Base-by-base conservation (phyloP, 53 echinoderm and acorn worm genomes). In the Echinometra lucunter region DNA sequence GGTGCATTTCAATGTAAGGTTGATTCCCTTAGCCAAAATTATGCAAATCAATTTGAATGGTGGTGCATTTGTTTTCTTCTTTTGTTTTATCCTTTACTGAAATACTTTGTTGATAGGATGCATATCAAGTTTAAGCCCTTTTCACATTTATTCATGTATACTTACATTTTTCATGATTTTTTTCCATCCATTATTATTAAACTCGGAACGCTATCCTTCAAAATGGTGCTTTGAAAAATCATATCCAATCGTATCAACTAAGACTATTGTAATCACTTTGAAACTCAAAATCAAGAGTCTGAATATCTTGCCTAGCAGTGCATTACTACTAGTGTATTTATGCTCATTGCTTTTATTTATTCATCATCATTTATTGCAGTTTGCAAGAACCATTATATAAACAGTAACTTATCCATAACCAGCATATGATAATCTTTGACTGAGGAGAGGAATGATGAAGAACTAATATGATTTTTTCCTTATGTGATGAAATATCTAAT, bases 251-350 rank as follows among this genome's bases (percentile, higher is more conserved):
- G n/a, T 45, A 49, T 38, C 21, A 38, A 4, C 42, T 40, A 18
- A 38, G 17, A 40, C 38, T 78, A 49, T 85, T 53, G 25, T 85
- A 53, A 47, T 53, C 27, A 83, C 47, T 83, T 82, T n/a, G 0
- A 53, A 85, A 85, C 53, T 85, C 47, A 49, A n/a, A n/a, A 85
- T 85, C 49, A 85, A 85, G n/a, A 13, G 85, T 49, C 49, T 45
- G 85, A 47, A 85, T 47, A 13, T 85, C 85, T 85, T 85, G 85
- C 85, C 85, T 28, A 85, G 49, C 85, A 85, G 30, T 30, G 45
- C 49, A 85, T 45, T 45, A 45, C 19, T 28, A 1, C 10, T 10
- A 42, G 44, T n/a, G 6, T 49, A 30, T 49, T 25, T 12, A 49
- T 45, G 49, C 49, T 13, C 23, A 19, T 15, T 81, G 38, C 85